phyloP scores from a whole-genome alignment of 1,140 invertebrate species.

The Hirudo medicinalis region DNA sequence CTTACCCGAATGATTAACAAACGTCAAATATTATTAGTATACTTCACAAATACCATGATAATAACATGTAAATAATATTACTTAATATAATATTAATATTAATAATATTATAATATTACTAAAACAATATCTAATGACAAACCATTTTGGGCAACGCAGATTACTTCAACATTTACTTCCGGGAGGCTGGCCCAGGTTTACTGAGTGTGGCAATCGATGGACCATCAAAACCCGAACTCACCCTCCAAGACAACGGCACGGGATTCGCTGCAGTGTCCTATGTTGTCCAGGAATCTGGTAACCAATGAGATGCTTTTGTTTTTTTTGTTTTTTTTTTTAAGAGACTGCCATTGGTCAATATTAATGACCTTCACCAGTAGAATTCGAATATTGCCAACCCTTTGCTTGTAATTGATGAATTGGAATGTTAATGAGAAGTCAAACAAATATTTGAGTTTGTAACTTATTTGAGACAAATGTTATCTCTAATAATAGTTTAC shows the following conservation, averaged over 20 bases:
- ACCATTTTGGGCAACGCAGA: conserved; percentile 28
- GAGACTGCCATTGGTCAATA: not conserved
- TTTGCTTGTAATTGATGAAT: not conserved
- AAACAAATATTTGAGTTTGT: not conserved
- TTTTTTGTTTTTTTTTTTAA: too few species aligned
- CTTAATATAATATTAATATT: not conserved
- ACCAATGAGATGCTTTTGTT: not conserved
- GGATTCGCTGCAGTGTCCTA: conserved; percentile 67
- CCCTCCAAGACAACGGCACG: conserved; percentile 72
- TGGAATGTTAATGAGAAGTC: not conserved
- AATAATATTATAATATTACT: not conserved
- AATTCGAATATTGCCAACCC: not conserved
- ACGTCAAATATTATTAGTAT: not conserved
- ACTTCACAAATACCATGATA: not conserved
- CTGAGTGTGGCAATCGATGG: conserved; percentile 88
- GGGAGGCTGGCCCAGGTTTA: conserved; percentile 83
- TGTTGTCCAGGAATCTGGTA: conserved; percentile 49
- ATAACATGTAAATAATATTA: not conserved
- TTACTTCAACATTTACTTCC: conserved; percentile 93
- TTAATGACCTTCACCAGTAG: not conserved
- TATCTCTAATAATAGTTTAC: too few species aligned
- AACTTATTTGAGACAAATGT: too few species aligned
- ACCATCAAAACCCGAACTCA: conserved; percentile 82
- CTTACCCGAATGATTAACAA: not conserved
- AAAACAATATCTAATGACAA: not conserved